These are phyloP conservation scores for Agraylea sexmaculata DNA, from an alignment of 1,140 invertebrate species.

Conservation along the genomic window DNA sequence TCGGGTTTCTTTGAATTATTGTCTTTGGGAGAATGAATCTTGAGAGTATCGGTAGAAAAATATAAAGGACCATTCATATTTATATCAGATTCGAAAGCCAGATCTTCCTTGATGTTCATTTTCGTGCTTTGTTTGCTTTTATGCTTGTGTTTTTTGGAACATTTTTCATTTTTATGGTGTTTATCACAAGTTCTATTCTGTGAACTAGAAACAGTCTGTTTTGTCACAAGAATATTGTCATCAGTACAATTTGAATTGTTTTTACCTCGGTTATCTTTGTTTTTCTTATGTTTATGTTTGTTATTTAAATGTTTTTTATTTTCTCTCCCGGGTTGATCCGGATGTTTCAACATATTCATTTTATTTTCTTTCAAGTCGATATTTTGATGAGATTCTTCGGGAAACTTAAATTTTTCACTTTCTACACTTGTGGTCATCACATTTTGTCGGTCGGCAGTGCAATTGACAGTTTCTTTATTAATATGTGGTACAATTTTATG, in stretches of 20 bases:
- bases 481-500: neutral
- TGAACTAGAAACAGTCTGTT: too few relatives aligned
- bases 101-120: conserved; percentile 3
- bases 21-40: too few relatives aligned
- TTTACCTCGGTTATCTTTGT: neutral
- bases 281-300: neutral
- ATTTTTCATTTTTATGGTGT: conserved; percentile 11
- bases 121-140: conserved; percentile 8
- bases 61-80: conserved; percentile 6
- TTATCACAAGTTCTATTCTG: conserved; percentile 7
- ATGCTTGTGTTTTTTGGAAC: conserved; percentile 8
- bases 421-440: neutral
- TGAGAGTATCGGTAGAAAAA: conserved; percentile 7
- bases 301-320: neutral
- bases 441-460: too few relatives aligned
- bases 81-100: conserved; percentile 5
- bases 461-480: neutral
- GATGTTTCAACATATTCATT: too few relatives aligned
- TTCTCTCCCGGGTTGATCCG: too few relatives aligned
- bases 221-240: too few relatives aligned
- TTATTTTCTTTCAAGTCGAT: neutral
- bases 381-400: neutral
- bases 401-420: neutral
- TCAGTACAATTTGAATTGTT: neutral
- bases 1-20: too few relatives aligned